Base-by-base conservation (phyloP, 2,113 vertebrate species). In the Rana temporaria region DNA sequence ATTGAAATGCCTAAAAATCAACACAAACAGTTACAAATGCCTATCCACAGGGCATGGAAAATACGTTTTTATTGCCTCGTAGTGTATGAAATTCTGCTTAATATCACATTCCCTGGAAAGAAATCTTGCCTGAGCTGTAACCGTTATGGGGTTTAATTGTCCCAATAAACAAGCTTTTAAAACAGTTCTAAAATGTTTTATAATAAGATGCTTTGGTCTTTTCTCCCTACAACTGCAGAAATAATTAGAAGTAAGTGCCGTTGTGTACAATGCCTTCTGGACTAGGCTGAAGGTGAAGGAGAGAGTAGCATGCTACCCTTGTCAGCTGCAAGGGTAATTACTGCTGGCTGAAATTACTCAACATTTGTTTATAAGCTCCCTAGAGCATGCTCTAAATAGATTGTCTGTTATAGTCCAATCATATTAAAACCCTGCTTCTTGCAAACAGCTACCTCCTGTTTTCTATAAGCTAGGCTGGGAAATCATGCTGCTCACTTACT, bases 331-430 rank as follows among this genome's bases (percentile, higher is more conserved):
- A 98, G 97, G 98, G 97, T 98, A 99, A 98, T 99, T 99, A 99
- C 98, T 98, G 96, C 96, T 98, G 98, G 97, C 98, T 99, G 97
- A 98, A 98, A 99, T 98, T 98, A 98, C 97, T 99, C 97, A 98
- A 99, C 98, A 99, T 99, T 99, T 98, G 98, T 98, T 99, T 99
- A 99, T 98, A 97, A 97, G 97, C 96, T 99, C 98, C 98, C 98
- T 92, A 96, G 98, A 98, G 97, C 95, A 96, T 94, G 96, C 96
- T 96, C 97, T 99, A 98, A 99, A 99, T 99, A 99, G 98, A 99
- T 98, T 98, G 97, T 98, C 97, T 97, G 97, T 99, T 98, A 99
- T 96, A 97, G 97, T 98, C 97, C 95, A 96, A 98, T 98, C 96
- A 96, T 96, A 98, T 98, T 98, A 97, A 97, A 97, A 96, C 93